These are phyloP conservation scores for Gnathonemus longibarbis DNA, from an alignment of 2,113 vertebrate species.

Conservation along the genomic window DNA sequence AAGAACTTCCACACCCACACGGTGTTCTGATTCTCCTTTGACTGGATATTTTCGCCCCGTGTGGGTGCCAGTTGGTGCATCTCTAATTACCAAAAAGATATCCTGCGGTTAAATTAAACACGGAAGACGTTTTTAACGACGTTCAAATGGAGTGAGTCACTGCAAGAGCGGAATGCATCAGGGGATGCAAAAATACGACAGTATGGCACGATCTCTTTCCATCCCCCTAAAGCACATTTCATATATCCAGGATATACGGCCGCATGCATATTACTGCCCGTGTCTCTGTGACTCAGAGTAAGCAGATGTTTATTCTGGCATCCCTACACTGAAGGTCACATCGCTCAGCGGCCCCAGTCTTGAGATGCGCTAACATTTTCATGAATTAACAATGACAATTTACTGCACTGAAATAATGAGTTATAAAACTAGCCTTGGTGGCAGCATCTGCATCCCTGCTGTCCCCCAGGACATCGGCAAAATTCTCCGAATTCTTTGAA, in stretches of 20 bases:
- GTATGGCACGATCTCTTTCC: conserved; percentile 15
- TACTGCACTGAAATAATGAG: conserved; percentile 46
- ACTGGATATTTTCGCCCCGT: background rate
- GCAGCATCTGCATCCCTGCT: conserved; percentile 26
- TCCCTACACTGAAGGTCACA: conserved; percentile 16
- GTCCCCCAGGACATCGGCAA: conserved; percentile 26
- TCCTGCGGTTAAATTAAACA: conserved; percentile 28
- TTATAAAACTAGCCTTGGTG: conserved; percentile 29
- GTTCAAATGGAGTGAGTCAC: conserved; percentile 2
- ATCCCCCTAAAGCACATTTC: conserved; percentile 38
- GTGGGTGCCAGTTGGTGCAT: conserved; percentile 20
- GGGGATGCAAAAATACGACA: conserved; percentile 22
- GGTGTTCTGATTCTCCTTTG: conserved; percentile 30
- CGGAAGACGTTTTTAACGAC: background rate
- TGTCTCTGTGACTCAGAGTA: conserved; percentile 41
- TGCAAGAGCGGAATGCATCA: conserved; percentile 4
- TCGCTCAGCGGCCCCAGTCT: conserved; percentile 41
- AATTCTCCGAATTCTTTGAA: conserved; percentile 5
- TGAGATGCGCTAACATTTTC: conserved; percentile 42
- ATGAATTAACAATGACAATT: conserved; percentile 53
- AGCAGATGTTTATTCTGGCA: conserved; percentile 39
- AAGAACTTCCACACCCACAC: conserved; percentile 18
- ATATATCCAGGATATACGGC: conserved; percentile 26
- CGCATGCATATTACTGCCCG: conserved; percentile 25
- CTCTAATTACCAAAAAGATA: conserved; percentile 30